Conservation (phyloP, 2,888 invertebrate genomes). For the Stenurella melanura region DNA sequence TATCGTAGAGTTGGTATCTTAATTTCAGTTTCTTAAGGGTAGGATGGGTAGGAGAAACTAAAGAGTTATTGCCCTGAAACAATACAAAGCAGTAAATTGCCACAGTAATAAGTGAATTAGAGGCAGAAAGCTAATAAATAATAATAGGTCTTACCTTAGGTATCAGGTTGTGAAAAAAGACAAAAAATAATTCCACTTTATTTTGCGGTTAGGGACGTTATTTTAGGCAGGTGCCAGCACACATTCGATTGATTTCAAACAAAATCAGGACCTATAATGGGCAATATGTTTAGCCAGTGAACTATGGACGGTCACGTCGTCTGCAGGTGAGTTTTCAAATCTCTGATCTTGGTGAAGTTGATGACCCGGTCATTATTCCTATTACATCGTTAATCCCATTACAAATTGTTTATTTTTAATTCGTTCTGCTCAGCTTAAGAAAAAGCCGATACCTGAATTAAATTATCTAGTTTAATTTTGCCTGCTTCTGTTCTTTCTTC, state of each 20-base stretch:
- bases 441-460: slow-evolving; percentile 49
- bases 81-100: not conserved
- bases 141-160: not conserved
- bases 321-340: slow-evolving; percentile 62
- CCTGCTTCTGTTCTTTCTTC: slow-evolving; percentile 42
- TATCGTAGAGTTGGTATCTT: not conserved
- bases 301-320: slow-evolving; percentile 69
- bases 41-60: not conserved
- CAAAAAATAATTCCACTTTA: slow-evolving; percentile 40
- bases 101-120: not conserved
- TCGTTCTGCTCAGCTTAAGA: slow-evolving; percentile 44
- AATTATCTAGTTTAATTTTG: slow-evolving; percentile 54
- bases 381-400: slow-evolving; percentile 45
- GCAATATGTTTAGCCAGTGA: slow-evolving; percentile 64
- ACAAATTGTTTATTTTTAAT: slow-evolving; percentile 54
- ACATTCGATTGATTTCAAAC: slow-evolving; percentile 46
- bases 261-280: slow-evolving; percentile 50
- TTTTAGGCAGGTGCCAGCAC: slow-evolving; percentile 47
- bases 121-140: not conserved
- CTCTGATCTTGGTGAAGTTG: slow-evolving; percentile 52
- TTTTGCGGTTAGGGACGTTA: slow-evolving; percentile 47
- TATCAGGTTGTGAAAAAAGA: slow-evolving; percentile 4
- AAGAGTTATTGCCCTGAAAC: not conserved
- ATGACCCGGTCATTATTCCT: slow-evolving; percentile 49
- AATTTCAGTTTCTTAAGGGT: not conserved